Percentiles rank a stretch among this genome's conserved stretches.
Conservation (phyloP, 2,888 invertebrate genomes). For the Nipponacmea schrenckii region DNA sequence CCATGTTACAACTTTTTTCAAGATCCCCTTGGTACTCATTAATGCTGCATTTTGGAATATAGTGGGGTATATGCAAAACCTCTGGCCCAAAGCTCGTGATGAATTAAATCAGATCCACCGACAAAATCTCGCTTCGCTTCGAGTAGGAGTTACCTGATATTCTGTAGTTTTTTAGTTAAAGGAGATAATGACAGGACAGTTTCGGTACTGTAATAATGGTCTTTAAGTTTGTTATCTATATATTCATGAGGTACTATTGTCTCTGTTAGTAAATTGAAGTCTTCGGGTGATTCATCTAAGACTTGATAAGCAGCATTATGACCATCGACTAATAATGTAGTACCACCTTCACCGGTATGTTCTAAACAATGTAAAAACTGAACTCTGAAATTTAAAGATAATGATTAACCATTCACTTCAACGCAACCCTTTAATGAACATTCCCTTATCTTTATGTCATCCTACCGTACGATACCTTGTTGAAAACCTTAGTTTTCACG, state of each 20-base stretch:
- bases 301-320: slow-evolving; percentile 75
- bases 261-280: slow-evolving; percentile 74
- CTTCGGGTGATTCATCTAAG: slow-evolving; percentile 71
- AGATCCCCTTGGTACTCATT: too few relatives aligned
- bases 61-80: too few relatives aligned
- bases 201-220: slow-evolving; percentile 36
- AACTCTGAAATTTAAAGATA: slow-evolving; percentile 48
- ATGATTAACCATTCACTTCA: background rate
- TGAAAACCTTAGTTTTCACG: too few relatives aligned
- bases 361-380: slow-evolving; percentile 75
- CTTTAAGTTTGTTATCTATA: slow-evolving; percentile 33
- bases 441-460: too few relatives aligned
- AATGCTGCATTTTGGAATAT: too few relatives aligned
- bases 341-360: slow-evolving; percentile 76
- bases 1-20: too few relatives aligned
- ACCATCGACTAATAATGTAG: slow-evolving; percentile 81
- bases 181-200: slow-evolving; percentile 63
- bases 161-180: slow-evolving; percentile 72
- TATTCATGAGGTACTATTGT: slow-evolving; percentile 76
- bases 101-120: too few relatives aligned
- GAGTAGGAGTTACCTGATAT: slow-evolving; percentile 68
- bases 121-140: too few relatives aligned
- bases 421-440: too few relatives aligned
- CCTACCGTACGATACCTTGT: too few relatives aligned
- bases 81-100: too few relatives aligned